phyloP scores from a whole-genome alignment of 2,888 invertebrate species.

The Meghimatium bilineatum region DNA sequence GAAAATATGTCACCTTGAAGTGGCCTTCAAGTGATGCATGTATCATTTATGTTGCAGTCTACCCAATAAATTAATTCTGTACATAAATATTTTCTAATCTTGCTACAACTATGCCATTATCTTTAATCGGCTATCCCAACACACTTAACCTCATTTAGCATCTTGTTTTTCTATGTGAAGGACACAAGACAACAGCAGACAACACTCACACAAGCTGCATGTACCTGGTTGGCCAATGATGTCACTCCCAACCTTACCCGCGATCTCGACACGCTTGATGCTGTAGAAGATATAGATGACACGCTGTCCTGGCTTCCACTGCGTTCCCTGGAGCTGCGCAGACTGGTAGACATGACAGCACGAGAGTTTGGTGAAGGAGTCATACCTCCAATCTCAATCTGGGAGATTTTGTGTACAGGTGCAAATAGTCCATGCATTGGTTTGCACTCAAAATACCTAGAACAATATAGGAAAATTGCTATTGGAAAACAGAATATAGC shows the following conservation, averaged over 20 bases:
- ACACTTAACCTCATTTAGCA: no score
- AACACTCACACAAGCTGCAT: constrained; percentile 61
- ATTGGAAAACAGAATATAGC: no score
- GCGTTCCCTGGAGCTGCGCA: constrained; percentile 68
- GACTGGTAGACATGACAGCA: constrained; percentile 62
- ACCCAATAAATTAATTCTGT: no score
- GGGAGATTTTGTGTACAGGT: constrained; percentile 88
- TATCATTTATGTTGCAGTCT: no score
- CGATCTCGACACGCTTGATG: constrained; percentile 77
- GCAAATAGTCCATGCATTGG: constrained; percentile 95
- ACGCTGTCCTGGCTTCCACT: constrained; percentile 86
- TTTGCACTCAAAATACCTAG: constrained; percentile 94
- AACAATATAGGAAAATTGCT: no score
- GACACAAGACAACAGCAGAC: neutral
- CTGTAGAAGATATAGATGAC: constrained; percentile 86
- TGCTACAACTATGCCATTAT: no score
- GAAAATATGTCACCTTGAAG: no score
- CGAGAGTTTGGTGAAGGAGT: constrained; percentile 61
- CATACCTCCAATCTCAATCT: constrained; percentile 49
- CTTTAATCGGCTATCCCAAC: no score
- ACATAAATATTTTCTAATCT: no score
- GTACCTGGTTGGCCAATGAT: constrained; percentile 79
- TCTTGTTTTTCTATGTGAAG: neutral
- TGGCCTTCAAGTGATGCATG: no score
- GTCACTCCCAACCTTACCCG: constrained; percentile 88